A percentile compares a stretch with the other conserved stretches of the same genome.
phyloP scores from a whole-genome alignment of 2,888 invertebrate species.

The Drosophila formosana region DNA sequence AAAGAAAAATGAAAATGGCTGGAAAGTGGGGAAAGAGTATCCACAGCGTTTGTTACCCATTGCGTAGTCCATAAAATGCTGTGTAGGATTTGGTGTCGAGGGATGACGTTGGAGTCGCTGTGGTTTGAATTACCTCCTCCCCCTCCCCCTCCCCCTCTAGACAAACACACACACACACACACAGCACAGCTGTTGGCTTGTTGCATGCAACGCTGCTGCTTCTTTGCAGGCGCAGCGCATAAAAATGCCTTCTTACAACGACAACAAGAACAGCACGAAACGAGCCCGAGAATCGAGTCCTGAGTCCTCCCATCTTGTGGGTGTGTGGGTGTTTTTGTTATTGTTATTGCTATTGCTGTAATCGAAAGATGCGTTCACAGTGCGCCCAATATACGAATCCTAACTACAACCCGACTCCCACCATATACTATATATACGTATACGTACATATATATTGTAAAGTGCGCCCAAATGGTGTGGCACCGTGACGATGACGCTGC shows the following conservation, averaged over 20 bases:
- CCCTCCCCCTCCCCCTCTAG: neutral
- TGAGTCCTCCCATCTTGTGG: constrained; percentile 6
- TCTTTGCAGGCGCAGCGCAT: constrained; percentile 58
- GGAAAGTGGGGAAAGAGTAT: constrained; percentile 65
- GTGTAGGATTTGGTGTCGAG: constrained; percentile 50
- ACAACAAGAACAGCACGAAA: constrained; percentile 33
- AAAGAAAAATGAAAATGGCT: constrained; percentile 35
- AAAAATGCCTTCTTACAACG: constrained; percentile 80
- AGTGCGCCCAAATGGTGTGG: constrained; percentile 33
- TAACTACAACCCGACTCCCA: constrained; percentile 40
- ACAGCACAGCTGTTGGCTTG: constrained; percentile 61
- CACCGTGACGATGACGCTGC: neutral
- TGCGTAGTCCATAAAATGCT: constrained; percentile 73
- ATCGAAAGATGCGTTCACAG: constrained; percentile 78
- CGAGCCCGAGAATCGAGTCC: constrained; percentile 16
- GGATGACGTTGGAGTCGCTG: neutral
- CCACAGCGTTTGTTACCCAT: constrained; percentile 63
- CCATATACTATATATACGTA: constrained; percentile 14
- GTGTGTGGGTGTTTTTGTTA: constrained; percentile 11
- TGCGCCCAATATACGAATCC: constrained; percentile 59
- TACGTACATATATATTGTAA: constrained; percentile 14
- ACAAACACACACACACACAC: constrained; percentile 11
- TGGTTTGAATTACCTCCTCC: constrained; percentile 27
- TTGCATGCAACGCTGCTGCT: constrained; percentile 62
- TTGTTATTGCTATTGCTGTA: constrained; percentile 61